Conservation (phyloP, 2,113 vertebrate species). For the Neofelis nebulosa region DNA sequence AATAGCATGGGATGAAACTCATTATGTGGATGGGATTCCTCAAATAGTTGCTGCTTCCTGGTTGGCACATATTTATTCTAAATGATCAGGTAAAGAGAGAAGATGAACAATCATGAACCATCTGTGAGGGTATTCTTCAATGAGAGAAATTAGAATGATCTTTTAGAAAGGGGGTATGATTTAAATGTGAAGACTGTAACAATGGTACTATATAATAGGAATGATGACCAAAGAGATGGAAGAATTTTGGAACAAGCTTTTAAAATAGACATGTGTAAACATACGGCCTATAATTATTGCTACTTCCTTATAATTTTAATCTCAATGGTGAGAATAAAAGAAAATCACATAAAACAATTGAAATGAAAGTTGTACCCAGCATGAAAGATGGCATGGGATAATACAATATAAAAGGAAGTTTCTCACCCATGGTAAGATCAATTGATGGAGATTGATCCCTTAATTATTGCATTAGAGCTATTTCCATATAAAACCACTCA, state of each 20-base stretch:
- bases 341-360: background rate
- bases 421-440: background rate
- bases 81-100: background rate
- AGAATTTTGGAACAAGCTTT: background rate
- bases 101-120: background rate
- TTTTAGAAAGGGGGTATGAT: background rate
- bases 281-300: background rate
- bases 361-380: background rate
- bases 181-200: background rate
- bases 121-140: background rate
- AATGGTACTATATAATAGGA: background rate
- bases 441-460: background rate
- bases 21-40: background rate
- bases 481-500: background rate
- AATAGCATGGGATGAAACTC: background rate
- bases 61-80: background rate
- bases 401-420: background rate
- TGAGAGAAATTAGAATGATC: background rate
- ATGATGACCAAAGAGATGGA: background rate
- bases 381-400: background rate
- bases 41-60: background rate
- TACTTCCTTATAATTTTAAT: background rate
- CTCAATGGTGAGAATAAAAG: background rate
- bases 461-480: background rate
- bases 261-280: background rate